Evolutionary conservation across 1,140 invertebrate species (phyloP).

Genomic region (Drosophila neocordata): DNA sequence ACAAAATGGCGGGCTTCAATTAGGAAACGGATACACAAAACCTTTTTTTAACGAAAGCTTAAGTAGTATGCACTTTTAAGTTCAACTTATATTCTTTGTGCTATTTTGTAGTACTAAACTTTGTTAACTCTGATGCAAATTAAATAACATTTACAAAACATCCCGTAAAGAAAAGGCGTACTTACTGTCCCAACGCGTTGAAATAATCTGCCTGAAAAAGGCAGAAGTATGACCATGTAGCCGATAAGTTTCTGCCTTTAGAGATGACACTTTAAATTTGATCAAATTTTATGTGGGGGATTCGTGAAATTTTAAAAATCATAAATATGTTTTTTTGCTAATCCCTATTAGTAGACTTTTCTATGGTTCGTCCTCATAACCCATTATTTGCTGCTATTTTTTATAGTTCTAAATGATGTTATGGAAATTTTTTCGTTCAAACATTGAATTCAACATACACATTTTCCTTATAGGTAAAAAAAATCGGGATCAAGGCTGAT

Average conservation of each 20-base stretch:
- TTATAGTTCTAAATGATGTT: no score
- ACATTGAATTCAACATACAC: no score
- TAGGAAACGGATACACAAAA: not conserved
- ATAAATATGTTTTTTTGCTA: no score
- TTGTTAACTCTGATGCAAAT: not conserved
- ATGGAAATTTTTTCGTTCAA: no score
- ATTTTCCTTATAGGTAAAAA: no score
- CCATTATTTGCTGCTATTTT: no score
- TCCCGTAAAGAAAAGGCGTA: not conserved
- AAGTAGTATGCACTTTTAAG: not conserved
- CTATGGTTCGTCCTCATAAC: no score
- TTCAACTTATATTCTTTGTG: not conserved
- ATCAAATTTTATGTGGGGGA: not conserved
- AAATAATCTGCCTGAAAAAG: not conserved
- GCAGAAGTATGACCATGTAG: not conserved
- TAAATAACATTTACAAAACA: not conserved
- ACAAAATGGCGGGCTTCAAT: conserved; percentile 4
- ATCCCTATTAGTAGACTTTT: no score
- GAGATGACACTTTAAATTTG: not conserved
- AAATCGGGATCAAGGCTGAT: no score
- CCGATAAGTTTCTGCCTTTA: not conserved
- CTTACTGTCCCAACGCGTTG: not conserved
- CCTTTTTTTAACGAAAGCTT: not conserved
- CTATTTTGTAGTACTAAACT: not conserved
- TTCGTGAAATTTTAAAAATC: not conserved